These are phyloP conservation scores for Promerops cafer DNA, from an alignment of 2,113 vertebrate species.

Conservation along the genomic window DNA sequence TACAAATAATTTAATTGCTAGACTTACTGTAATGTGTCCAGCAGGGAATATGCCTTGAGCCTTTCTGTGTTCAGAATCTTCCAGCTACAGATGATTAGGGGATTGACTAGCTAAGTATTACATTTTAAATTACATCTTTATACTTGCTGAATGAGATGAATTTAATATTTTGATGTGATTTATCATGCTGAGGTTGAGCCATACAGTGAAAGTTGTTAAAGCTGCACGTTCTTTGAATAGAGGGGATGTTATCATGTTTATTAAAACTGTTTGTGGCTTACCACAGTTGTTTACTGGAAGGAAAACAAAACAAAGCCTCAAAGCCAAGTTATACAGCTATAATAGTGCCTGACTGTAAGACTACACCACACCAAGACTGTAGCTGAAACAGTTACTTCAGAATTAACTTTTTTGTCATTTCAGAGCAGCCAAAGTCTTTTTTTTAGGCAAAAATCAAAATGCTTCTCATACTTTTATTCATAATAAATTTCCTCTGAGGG, in stretches of 20 bases:
- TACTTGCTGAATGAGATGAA: background rate
- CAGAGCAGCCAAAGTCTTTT: background rate
- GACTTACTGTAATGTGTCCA: background rate
- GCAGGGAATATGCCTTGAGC: background rate
- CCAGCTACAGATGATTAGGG: background rate
- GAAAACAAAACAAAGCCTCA: background rate
- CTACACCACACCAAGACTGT: background rate
- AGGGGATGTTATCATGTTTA: background rate
- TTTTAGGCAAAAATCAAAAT: background rate
- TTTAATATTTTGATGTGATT: slow-evolving; percentile 5
- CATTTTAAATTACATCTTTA: background rate
- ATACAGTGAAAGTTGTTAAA: background rate
- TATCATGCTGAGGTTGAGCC: background rate
- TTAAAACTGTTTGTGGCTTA: background rate
- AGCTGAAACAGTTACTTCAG: background rate
- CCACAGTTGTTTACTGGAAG: background rate
- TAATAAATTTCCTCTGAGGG: background rate
- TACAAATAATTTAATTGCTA: background rate
- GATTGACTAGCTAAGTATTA: background rate
- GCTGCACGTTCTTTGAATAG: background rate
- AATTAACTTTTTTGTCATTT: background rate
- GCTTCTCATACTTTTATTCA: background rate
- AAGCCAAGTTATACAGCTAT: background rate
- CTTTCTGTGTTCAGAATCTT: background rate
- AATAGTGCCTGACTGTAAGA: background rate